phyloP scores from a whole-genome alignment of 2,797 vertebrate genomes.

The Synaphobranchus kaupii region DNA sequence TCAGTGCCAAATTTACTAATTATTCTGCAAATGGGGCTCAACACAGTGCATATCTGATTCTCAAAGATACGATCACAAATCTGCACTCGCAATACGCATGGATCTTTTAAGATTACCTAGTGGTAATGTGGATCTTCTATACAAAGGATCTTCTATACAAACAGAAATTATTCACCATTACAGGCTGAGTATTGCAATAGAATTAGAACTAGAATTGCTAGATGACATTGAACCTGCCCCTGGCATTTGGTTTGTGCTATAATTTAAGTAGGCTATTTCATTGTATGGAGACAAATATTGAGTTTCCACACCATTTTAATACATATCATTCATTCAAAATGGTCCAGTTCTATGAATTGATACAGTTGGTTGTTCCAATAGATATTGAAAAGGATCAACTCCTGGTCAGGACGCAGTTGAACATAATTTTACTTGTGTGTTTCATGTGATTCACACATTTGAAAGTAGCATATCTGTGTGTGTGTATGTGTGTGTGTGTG shows the following conservation, averaged over 20 bases:
- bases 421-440: too few relatives aligned
- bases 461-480: neutral
- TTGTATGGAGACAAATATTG: neutral
- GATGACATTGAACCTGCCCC: neutral
- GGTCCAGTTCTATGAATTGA: neutral
- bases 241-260: neutral
- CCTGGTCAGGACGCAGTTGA: neutral
- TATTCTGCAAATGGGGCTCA: neutral
- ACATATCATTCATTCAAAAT: neutral
- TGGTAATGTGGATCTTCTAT: neutral
- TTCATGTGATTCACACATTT: neutral
- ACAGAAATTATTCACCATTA: neutral
- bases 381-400: neutral
- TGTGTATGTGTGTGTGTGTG: neutral
- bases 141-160: neutral
- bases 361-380: too few relatives aligned
- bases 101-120: neutral
- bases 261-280: neutral
- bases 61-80: neutral
- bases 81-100: too few relatives aligned
- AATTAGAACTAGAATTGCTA: neutral
- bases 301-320: neutral
- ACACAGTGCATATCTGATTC: neutral
- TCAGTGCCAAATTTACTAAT: neutral
- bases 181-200: neutral